Evolutionary conservation across 1,140 invertebrate genomes (phyloP).

Genomic region (Hypsibius dujardini): DNA sequence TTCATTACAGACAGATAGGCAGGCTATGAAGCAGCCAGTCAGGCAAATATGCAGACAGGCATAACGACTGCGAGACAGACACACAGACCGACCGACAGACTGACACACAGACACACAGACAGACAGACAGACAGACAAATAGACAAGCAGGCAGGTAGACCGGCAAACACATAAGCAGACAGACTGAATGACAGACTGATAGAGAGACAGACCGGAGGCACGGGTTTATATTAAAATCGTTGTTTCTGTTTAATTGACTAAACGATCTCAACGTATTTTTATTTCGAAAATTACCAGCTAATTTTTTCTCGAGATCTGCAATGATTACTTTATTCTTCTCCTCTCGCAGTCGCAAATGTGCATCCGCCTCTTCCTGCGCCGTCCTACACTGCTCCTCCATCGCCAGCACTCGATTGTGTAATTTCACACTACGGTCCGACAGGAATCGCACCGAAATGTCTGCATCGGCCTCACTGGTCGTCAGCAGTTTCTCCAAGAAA

Average conservation of each 20-base stretch:
- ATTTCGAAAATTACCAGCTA: too few species aligned
- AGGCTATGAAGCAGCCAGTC: too few species aligned
- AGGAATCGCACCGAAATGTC: neutral
- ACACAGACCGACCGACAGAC: neutral
- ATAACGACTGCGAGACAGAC: too few species aligned
- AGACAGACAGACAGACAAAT: neutral
- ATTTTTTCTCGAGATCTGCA: neutral
- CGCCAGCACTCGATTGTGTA: neutral
- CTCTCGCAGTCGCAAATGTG: neutral
- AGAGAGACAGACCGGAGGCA: too few species aligned
- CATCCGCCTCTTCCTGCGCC: neutral
- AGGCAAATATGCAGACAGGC: too few species aligned
- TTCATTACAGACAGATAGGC: too few species aligned
- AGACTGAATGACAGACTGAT: too few species aligned
- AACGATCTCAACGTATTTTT: too few species aligned
- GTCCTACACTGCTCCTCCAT: neutral
- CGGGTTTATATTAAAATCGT: too few species aligned
- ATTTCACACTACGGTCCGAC: neutral
- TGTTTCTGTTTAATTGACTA: too few species aligned
- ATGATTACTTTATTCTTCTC: neutral
- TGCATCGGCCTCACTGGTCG: neutral
- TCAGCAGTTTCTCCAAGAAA: neutral
- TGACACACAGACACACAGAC: neutral
- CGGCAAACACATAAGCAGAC: neutral
- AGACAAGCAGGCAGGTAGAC: too few species aligned